Conservation (phyloP, 1,140 invertebrate genomes). For the Drosophila carrolli region DNA sequence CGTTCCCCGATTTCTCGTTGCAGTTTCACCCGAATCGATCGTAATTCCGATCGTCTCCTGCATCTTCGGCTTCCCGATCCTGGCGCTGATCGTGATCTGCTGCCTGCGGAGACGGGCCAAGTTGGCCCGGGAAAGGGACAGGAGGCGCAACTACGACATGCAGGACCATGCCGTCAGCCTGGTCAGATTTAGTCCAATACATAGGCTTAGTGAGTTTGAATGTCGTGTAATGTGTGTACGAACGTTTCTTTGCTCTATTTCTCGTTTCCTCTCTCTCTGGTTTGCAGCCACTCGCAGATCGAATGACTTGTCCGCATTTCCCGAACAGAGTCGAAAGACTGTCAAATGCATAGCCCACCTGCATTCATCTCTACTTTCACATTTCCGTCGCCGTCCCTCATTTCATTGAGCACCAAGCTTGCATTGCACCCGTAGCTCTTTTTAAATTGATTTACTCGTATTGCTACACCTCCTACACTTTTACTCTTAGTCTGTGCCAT, state of each 20-base stretch:
- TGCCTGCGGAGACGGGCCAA: constrained; percentile 93
- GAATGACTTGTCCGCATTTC: constrained; percentile 14
- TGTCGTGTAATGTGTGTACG: constrained; percentile 73
- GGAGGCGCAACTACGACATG: constrained; percentile 91
- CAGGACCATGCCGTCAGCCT: constrained; percentile 92
- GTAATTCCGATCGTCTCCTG: constrained; percentile 95
- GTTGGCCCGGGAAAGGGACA: constrained; percentile 90
- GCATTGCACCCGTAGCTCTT: constrained; percentile 6
- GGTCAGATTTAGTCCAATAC: constrained; percentile 90
- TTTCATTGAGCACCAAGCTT: too few relatives aligned
- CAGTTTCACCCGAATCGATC: constrained; percentile 94
- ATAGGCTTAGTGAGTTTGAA: constrained; percentile 88
- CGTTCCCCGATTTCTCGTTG: constrained; percentile 71
- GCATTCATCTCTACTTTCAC: background rate
- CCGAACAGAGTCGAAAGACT: constrained; percentile 5
- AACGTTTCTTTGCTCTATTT: constrained; percentile 31
- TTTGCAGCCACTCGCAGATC: constrained; percentile 26
- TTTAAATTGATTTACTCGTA: constrained; percentile 1
- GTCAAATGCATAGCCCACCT: constrained; percentile 1
- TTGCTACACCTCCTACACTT: background rate
- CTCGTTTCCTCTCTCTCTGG: constrained; percentile 1
- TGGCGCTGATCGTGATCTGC: constrained; percentile 94
- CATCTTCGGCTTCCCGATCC: constrained; percentile 93
- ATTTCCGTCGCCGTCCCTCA: background rate
- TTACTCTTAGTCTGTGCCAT: constrained; percentile 41